These are phyloP conservation scores for Platycheirus albimanus DNA, from an alignment of 2,888 invertebrate genomes.

Conservation along the genomic window DNA sequence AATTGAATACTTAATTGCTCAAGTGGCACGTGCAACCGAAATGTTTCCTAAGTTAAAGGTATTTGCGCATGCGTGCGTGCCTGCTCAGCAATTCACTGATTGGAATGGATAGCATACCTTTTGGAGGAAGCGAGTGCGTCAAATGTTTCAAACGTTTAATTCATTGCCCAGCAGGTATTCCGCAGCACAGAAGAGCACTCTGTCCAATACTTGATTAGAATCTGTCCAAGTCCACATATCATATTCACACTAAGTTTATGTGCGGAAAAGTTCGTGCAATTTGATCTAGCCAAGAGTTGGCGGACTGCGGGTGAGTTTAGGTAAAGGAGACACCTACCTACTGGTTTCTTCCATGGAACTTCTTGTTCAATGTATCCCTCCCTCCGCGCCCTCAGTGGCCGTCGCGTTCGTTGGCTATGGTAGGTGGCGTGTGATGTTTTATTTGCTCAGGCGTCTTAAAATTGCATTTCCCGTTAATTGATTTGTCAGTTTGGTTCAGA, in stretches of 20 bases:
- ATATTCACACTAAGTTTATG: constrained; percentile 56
- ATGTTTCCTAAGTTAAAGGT: constrained; percentile 21
- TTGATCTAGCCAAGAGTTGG: constrained; percentile 23
- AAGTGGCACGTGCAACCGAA: constrained; percentile 68
- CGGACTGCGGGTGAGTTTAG: too few relatives aligned
- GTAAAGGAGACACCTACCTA: neutral
- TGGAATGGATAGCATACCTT: neutral
- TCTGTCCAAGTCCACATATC: constrained; percentile 66
- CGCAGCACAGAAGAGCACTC: neutral
- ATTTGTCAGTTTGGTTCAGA: constrained; percentile 64
- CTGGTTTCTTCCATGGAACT: neutral
- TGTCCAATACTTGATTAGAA: constrained; percentile 62
- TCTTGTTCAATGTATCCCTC: neutral
- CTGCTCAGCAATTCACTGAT: neutral
- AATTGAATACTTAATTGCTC: constrained; percentile 70
- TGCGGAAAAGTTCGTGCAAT: constrained; percentile 1
- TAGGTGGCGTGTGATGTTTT: constrained; percentile 29
- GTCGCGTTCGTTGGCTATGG: too few relatives aligned
- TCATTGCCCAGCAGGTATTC: constrained; percentile 60
- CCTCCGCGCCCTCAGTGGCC: neutral
- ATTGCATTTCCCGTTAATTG: constrained; percentile 61
- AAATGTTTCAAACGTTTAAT: constrained; percentile 42
- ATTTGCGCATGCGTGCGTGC: constrained; percentile 29
- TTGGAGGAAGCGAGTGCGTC: constrained; percentile 20
- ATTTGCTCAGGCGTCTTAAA: constrained; percentile 43